Base-by-base conservation (phyloP, 2,797 vertebrate species). In the Chelon labrosus region DNA sequence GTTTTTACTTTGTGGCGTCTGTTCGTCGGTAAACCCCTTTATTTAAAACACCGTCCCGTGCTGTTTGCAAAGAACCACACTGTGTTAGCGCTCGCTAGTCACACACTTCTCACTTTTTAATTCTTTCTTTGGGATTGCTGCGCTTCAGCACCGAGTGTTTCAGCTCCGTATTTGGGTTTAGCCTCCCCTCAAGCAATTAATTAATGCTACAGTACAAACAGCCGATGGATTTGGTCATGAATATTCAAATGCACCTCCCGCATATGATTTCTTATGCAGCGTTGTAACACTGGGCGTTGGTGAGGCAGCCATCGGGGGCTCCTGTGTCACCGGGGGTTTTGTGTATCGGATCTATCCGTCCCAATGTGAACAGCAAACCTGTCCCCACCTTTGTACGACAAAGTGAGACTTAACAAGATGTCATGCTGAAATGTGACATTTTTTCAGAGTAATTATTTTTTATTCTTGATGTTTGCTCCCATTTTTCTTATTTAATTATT, bases 201-300 rank as follows among this genome's bases (percentile, higher is more conserved):
- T 99, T 98, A 98, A 98, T 98, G 97, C 97, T 95, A 70, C 96
- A 95, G 96, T 96, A 94, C 94, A 97, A 97, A 97, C 96, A 98
- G 96, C 95, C 96, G 94, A 96, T 96, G 96, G 96, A 97, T 95
- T 97, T 94, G 57, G 94, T 97, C 96, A 99, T 99, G 98, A 98
- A 99, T 99, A 99, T 99, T 99, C 97, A 98, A 96, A 97, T 93
- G 91, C 94, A 94, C 95, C 95, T 95, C 95, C 94, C 63, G 85
- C 84, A 88, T 89, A 76, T 89, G 1, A 92, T 92, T 91, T 84
- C 75, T 79, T 85, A 92, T 93, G 86, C 89, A 88, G 90, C 60
- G 86, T 89, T 84, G 77, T 80, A 85, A 72, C 85, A 75, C 79
- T 61, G 72, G 70, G 70, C 54, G 67, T 63, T 58, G 55, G 74